Evolutionary conservation across 2,888 invertebrate genomes (phyloP).

Genomic region (Molanna angustata): DNA sequence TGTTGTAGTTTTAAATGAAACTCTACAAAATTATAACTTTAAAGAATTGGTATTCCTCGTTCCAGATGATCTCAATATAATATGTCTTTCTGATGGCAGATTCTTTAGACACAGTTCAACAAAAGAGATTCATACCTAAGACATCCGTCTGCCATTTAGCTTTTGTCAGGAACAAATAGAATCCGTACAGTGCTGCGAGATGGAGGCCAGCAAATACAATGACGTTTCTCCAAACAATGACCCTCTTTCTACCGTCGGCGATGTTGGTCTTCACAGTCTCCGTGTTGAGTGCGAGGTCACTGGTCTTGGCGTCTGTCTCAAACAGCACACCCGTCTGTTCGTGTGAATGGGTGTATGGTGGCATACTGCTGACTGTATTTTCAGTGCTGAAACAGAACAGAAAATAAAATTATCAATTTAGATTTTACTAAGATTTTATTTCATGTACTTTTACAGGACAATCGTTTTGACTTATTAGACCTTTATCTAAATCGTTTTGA

Average conservation of each 20-base stretch:
- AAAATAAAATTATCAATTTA: too few relatives aligned
- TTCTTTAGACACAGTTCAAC: too few relatives aligned
- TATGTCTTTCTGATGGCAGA: too few relatives aligned
- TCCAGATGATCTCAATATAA: too few relatives aligned
- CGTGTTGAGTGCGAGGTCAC: slow-evolving; percentile 45
- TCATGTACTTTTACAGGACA: too few relatives aligned
- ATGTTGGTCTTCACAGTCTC: slow-evolving; percentile 15
- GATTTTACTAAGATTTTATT: too few relatives aligned
- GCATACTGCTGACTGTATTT: slow-evolving; percentile 40
- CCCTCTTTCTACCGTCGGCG: slow-evolving; percentile 46
- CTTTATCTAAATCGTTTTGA: too few relatives aligned
- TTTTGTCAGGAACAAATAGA: slow-evolving; percentile 60
- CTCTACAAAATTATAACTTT: too few relatives aligned
- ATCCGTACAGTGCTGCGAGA: slow-evolving; percentile 61
- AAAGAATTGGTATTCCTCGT: too few relatives aligned
- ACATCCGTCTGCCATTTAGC: slow-evolving; percentile 60
- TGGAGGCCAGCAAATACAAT: slow-evolving; percentile 64
- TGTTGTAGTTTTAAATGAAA: too few relatives aligned
- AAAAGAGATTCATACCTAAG: slow-evolving; percentile 66
- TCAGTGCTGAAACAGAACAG: slow-evolving; percentile 11
- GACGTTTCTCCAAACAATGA: slow-evolving; percentile 71
- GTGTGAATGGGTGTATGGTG: slow-evolving; percentile 47
- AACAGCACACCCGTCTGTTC: slow-evolving; percentile 51
- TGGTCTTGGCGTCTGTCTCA: slow-evolving; percentile 49
- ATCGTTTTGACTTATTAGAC: too few relatives aligned